Base-by-base conservation (phyloP, 2,797 vertebrate genomes). In the Semotilus atromaculatus region DNA sequence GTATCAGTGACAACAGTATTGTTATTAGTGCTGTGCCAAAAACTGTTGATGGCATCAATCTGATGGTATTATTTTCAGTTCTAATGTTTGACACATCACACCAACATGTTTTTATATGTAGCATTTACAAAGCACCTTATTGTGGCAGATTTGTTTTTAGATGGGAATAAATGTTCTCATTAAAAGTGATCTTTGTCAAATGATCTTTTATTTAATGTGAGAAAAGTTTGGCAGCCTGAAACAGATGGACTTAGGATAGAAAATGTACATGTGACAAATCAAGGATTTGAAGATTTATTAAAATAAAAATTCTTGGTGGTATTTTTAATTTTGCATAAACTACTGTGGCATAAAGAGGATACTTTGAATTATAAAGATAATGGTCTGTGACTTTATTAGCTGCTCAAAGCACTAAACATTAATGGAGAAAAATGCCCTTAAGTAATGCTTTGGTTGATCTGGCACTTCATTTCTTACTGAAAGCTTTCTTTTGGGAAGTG, bases 61-160 rank as follows among this genome's bases (percentile, higher is more conserved):
- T 45, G 51, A 60, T 58, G 51, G 36, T 72, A 34, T 72, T 72
- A 16, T 60, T 43, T 72, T 62, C n/a, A 81, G 43, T 80, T 48
- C 21, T 64, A n/a, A 60, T 55, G 21, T 60, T 19, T 31, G 38
- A 26, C 70, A n/a, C 3, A 73, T 38, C 8, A 55, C 21, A 58
- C 53, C 21, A 62, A 62, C 8, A 19, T 18, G 29, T 40, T 72
- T 19, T 53, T 9, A 48, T 53, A 38, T 60, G 58, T 71, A 72
- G 67, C 48, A 60, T 71, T 38, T 43, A 48, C 36, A 26, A 81
- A 53, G n/a, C 79, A 55, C 66, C 45, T 55, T 81, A 23, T 8
- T 31, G 45, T 55, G 48, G n/a, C 16, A 48, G 8, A 60, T 80
- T 80, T 55, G 45, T 45, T 78, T 45, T 64, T 4, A 26, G 21